phyloP scores from a whole-genome alignment of 2,888 invertebrate species.

The Spodoptera exigua region DNA sequence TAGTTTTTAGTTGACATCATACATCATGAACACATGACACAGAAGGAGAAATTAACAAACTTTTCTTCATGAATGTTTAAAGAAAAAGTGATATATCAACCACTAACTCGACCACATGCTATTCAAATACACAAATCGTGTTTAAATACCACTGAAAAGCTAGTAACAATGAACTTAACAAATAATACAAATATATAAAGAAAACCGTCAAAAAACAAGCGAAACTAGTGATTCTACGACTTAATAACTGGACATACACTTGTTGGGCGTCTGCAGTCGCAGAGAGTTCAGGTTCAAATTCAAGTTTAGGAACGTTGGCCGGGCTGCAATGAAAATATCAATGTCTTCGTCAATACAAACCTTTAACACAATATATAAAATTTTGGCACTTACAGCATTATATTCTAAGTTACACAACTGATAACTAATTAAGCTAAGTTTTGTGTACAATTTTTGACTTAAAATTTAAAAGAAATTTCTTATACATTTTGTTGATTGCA shows the following conservation, averaged over 20 bases:
- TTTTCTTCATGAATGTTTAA: background rate
- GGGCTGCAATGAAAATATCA: constrained; percentile 94
- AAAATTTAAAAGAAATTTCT: constrained; percentile 5
- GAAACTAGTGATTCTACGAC: constrained; percentile 83
- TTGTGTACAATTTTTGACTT: constrained; percentile 22
- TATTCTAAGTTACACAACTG: constrained; percentile 12
- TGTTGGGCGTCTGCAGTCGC: constrained; percentile 95
- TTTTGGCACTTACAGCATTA: constrained; percentile 4
- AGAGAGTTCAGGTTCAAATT: constrained; percentile 97
- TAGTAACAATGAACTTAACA: constrained; percentile 61
- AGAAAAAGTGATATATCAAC: constrained; percentile 16
- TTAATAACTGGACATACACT: constrained; percentile 93
- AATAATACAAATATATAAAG: constrained; percentile 63
- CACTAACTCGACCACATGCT: constrained; percentile 27
- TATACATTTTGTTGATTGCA: constrained; percentile 5
- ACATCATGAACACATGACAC: background rate
- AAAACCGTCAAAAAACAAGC: constrained; percentile 76
- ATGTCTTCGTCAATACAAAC: constrained; percentile 69
- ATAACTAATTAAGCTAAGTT: background rate
- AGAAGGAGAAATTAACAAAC: too few relatives aligned
- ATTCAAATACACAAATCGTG: constrained; percentile 23
- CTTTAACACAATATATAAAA: constrained; percentile 40
- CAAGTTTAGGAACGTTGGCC: constrained; percentile 99
- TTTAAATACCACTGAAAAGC: constrained; percentile 55
- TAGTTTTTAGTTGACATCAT: background rate